Conservation (phyloP, 2,113 vertebrate species). For the Brevimyrus niger region DNA sequence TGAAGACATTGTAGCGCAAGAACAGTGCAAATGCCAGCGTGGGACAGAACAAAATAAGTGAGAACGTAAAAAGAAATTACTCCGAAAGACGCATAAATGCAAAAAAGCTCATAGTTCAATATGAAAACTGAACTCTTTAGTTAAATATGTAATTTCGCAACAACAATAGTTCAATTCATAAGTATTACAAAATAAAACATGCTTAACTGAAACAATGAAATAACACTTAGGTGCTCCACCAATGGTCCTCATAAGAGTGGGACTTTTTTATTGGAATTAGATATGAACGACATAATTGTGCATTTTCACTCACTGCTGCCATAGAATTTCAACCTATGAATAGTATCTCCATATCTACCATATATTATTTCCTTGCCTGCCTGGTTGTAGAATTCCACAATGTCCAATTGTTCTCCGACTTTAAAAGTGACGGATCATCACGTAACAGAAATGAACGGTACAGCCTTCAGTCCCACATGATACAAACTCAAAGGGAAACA, state of each 20-base stretch:
- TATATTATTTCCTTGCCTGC: neutral
- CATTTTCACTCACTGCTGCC: neutral
- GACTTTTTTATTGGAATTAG: neutral
- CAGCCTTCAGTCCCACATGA: constrained; percentile 62
- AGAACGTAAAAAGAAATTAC: neutral
- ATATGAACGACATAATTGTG: neutral
- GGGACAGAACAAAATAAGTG: neutral
- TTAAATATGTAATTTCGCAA: neutral
- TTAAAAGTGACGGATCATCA: neutral
- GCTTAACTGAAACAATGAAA: neutral
- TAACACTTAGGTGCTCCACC: neutral
- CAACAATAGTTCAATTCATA: neutral
- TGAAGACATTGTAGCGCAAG: neutral
- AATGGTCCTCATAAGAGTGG: neutral
- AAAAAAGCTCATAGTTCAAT: neutral
- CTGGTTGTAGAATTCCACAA: neutral
- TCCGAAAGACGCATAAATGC: neutral
- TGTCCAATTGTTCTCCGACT: neutral
- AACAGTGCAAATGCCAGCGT: neutral
- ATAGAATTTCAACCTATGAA: neutral
- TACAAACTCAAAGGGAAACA: constrained; percentile 65
- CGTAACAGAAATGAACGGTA: constrained; percentile 43
- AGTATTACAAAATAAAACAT: neutral
- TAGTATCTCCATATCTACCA: neutral
- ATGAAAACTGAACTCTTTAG: neutral